Conservation (phyloP, 2,113 vertebrate genomes). For the Chiloscyllium plagiosum region DNA sequence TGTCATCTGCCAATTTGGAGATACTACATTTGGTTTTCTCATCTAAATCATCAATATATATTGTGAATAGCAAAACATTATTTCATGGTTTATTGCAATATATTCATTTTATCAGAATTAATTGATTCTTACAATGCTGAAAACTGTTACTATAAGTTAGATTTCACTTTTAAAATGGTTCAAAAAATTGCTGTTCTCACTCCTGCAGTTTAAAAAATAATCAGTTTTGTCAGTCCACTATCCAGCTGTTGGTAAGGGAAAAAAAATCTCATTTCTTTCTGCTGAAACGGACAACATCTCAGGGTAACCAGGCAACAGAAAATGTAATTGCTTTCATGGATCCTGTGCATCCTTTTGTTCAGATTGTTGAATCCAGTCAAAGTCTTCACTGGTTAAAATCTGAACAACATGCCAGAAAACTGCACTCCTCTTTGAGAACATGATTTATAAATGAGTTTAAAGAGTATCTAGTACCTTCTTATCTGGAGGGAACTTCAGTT, state of each 20-base stretch:
- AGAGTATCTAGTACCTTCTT: background rate
- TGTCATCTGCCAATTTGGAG: no score
- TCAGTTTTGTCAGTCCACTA: background rate
- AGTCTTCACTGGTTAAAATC: background rate
- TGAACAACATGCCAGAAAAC: background rate
- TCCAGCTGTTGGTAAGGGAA: background rate
- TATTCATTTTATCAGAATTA: background rate
- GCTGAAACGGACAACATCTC: background rate
- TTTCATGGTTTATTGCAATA: background rate
- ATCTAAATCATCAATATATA: no score
- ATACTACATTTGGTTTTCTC: no score
- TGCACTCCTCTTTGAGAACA: background rate
- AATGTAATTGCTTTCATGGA: background rate
- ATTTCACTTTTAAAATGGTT: background rate
- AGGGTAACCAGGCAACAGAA: slow-evolving; percentile 8
- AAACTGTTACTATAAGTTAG: background rate
- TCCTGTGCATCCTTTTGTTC: background rate
- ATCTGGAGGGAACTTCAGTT: background rate
- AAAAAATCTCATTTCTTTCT: background rate
- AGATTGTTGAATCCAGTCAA: background rate
- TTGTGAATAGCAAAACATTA: no score
- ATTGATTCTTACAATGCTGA: background rate
- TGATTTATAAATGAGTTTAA: background rate
- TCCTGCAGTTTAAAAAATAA: background rate
- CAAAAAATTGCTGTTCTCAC: background rate